Percentiles rank a stretch among this genome's conserved stretches.
phyloP scores from a whole-genome alignment of 2,113 vertebrate species.

The Corvus moneduloides region DNA sequence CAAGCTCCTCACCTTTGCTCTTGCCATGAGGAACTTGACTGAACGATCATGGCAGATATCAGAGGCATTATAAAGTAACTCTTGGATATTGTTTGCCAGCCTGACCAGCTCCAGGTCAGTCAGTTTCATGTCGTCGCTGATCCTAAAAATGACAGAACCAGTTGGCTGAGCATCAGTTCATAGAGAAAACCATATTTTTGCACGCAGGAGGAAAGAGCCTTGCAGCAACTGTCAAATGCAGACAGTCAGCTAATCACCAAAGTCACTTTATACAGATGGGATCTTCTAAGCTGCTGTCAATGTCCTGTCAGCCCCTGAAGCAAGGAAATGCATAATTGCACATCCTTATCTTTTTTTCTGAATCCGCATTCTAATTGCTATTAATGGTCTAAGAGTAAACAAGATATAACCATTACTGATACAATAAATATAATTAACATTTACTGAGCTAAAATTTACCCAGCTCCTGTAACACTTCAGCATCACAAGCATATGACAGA shows the following conservation, averaged over 20 bases:
- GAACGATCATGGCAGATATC: constrained; percentile 95
- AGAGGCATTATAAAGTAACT: constrained; percentile 86
- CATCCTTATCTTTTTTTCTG: background rate
- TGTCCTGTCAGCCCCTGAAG: background rate
- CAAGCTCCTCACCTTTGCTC: constrained; percentile 85
- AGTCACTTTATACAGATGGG: background rate
- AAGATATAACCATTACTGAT: background rate
- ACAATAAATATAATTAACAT: background rate
- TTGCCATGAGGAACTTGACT: constrained; percentile 91
- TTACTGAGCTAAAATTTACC: background rate
- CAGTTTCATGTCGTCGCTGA: constrained; percentile 86
- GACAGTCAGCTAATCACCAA: background rate
- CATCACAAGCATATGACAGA: background rate
- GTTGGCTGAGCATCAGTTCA: background rate
- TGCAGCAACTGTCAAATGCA: background rate
- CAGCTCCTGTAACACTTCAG: background rate
- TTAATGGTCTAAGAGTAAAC: background rate
- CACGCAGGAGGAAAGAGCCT: background rate
- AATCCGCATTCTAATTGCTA: background rate
- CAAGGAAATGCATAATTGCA: background rate
- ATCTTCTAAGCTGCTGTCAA: background rate
- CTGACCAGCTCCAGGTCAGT: constrained; percentile 88
- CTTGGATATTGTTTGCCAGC: constrained; percentile 85
- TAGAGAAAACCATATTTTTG: background rate
- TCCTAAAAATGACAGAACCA: constrained; percentile 70